Conservation (phyloP, 2,888 invertebrate species). For the Hedychridium roseum region DNA sequence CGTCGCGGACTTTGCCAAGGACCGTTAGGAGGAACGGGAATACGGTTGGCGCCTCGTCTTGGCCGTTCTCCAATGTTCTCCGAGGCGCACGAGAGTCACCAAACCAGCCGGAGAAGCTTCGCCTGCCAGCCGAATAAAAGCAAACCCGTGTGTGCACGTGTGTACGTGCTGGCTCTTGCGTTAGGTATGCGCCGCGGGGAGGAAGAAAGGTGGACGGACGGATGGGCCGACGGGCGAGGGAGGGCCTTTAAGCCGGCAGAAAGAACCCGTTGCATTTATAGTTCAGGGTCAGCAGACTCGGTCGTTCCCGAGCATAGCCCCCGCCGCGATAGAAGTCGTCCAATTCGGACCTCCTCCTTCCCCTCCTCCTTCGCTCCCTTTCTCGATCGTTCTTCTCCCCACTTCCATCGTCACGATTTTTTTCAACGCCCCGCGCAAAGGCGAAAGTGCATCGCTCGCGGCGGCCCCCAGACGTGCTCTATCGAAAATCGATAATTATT, state of each 20-base stretch:
- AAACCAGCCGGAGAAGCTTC: slow-evolving; percentile 25
- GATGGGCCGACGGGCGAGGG: no score
- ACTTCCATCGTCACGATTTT: no score
- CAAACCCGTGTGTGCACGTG: slow-evolving; percentile 17
- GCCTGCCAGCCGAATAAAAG: slow-evolving; percentile 20
- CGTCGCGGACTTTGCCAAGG: slow-evolving; percentile 31
- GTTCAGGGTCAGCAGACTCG: slow-evolving; percentile 53
- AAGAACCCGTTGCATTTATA: slow-evolving; percentile 47
- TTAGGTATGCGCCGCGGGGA: slow-evolving; percentile 27
- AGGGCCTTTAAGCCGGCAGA: no score
- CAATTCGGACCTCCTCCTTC: slow-evolving; percentile 17
- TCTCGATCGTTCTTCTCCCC: no score
- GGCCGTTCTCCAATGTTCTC: slow-evolving; percentile 39
- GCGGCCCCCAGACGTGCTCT: slow-evolving; percentile 2
- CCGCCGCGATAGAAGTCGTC: no score
- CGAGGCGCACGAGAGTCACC: slow-evolving; percentile 22
- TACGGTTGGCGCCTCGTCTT: slow-evolving; percentile 51
- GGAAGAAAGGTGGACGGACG: no score
- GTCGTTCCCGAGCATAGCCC: slow-evolving; percentile 15
- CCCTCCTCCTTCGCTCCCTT: slow-evolving; percentile 6
- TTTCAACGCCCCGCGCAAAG: neutral
- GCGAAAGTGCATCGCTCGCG: slow-evolving; percentile 18
- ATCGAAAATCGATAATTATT: slow-evolving; percentile 21
- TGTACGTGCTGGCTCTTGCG: slow-evolving; percentile 12
- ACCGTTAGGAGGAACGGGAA: slow-evolving; percentile 44